Evolutionary conservation across 30 jellyfish, hydroid and myxozoan species (phyloP), one percentile per base, ranked within the genome.

Genomic region (Aurelia aurita): DNA sequence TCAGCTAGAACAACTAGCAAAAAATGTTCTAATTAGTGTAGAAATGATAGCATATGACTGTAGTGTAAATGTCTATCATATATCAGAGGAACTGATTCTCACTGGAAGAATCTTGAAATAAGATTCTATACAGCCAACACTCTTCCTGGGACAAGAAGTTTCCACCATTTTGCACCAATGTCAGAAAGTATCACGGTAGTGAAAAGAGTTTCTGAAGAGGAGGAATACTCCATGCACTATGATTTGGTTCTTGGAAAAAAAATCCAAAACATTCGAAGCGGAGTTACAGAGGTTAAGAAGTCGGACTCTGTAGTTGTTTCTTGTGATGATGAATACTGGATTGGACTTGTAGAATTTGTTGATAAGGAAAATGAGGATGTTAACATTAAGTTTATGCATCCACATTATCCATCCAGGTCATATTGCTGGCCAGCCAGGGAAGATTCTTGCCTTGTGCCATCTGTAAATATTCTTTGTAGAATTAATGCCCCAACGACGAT

Each of bases 111-210:
- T 73, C 93, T 82, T 12, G 22, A 68, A 57, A 82, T 12, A 16
- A 70, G 92, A 81, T 81, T 43, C n/a, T 46, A 23, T n/a, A 72
- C 67, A 16, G 92, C 87, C 13, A 53, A 28, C 23, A 84, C 94
- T 20, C 29, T 66, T 14, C 91, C 91, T 29, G 91, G 91, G 35
- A 69, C 91, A 3, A 31, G 72, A n/a, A 45, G 68, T n/a, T 84
- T 69, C 68, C 84, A 72, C 55, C 69, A 74, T 45, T 84, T 84
- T 84, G 93, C 43, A 26, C 84, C 86, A 44, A 12, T 51, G 10
- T 78, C n/a, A n/a, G n/a, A n/a, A n/a, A n/a, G n/a, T n/a, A n/a
- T n/a, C n/a, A n/a, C n/a, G n/a, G n/a, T n/a, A n/a, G n/a, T n/a
- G n/a, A n/a, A n/a, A n/a, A n/a, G n/a, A n/a, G n/a, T n/a, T n/a